phyloP scores from a whole-genome alignment of 2,113 vertebrate species.

The Symphodus melops region DNA sequence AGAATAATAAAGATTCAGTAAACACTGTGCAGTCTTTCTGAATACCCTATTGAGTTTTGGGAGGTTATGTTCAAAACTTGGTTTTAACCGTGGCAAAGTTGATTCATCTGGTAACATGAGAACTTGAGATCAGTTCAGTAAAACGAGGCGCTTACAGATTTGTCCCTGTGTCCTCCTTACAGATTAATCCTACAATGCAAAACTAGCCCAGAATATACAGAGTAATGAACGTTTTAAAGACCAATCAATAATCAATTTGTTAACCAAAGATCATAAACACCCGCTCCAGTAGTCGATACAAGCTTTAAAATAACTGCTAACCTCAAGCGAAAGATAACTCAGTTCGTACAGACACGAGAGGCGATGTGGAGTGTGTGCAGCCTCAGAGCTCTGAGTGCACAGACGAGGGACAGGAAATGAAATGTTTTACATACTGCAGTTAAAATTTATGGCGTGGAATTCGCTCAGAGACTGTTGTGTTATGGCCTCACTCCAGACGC shows the following conservation, averaged over 20 bases:
- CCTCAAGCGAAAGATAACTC: background rate
- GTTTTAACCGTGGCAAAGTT: too few relatives aligned
- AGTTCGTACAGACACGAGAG: background rate
- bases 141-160: background rate
- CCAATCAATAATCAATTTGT: background rate
- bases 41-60: too few relatives aligned
- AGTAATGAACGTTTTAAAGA: too few relatives aligned
- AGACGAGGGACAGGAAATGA: slow-evolving; percentile 60
- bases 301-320: background rate
- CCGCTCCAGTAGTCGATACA: background rate
- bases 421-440: slow-evolving; percentile 60
- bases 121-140: too few relatives aligned
- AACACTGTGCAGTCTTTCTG: too few relatives aligned
- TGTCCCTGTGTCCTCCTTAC: background rate
- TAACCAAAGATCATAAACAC: background rate
- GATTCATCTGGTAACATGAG: too few relatives aligned
- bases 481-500: background rate
- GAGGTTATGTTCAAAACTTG: too few relatives aligned
- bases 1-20: too few relatives aligned
- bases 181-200: background rate
- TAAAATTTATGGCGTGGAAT: slow-evolving; percentile 60
- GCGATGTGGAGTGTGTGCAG: slow-evolving; percentile 21
- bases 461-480: slow-evolving; percentile 23
- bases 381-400: slow-evolving; percentile 7
- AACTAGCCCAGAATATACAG: background rate